phyloP scores from a whole-genome alignment of 2,797 vertebrate species.

The Cuniculus paca region DNA sequence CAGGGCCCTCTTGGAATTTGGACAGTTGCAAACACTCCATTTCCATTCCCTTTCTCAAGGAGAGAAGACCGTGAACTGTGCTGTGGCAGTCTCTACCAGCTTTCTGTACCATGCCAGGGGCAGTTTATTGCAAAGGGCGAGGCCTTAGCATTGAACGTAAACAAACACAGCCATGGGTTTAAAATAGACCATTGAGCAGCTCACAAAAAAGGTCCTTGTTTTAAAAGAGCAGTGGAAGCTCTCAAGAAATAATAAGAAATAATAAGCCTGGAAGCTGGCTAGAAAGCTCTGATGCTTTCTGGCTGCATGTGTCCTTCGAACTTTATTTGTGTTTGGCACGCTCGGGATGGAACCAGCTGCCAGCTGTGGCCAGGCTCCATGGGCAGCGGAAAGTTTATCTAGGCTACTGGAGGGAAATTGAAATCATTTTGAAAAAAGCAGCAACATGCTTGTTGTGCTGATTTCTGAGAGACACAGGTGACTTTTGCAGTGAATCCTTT shows the following conservation, averaged over 20 bases:
- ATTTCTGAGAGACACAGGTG: constrained; percentile 68
- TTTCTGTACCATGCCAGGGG: constrained; percentile 77
- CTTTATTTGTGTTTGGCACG: constrained; percentile 87
- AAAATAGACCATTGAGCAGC: constrained; percentile 88
- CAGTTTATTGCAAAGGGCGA: constrained; percentile 82
- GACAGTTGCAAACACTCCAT: constrained; percentile 60
- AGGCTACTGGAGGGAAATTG: constrained; percentile 72
- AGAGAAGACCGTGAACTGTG: constrained; percentile 67
- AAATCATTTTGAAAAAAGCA: constrained; percentile 69
- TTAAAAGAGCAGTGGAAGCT: constrained; percentile 82
- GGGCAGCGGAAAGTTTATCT: constrained; percentile 80
- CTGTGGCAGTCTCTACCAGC: constrained; percentile 72
- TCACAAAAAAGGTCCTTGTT: constrained; percentile 89
- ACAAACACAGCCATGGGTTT: constrained; percentile 87
- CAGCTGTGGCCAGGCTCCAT: constrained; percentile 77
- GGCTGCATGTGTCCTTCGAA: constrained; percentile 83
- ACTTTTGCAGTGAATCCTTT: not conserved
- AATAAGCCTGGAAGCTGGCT: constrained; percentile 84
- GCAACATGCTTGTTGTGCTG: constrained; percentile 52
- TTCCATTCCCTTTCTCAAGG: constrained; percentile 66
- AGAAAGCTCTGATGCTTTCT: constrained; percentile 82
- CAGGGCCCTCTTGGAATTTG: constrained; percentile 60
- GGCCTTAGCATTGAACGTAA: constrained; percentile 86
- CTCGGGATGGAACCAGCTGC: constrained; percentile 50
- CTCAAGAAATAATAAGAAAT: constrained; percentile 84